Percentiles rank a stretch among this genome's conserved stretches.
Evolutionary conservation across 2,797 vertebrate species (phyloP).

Genomic region (Chelidonichthys spinosus): DNA sequence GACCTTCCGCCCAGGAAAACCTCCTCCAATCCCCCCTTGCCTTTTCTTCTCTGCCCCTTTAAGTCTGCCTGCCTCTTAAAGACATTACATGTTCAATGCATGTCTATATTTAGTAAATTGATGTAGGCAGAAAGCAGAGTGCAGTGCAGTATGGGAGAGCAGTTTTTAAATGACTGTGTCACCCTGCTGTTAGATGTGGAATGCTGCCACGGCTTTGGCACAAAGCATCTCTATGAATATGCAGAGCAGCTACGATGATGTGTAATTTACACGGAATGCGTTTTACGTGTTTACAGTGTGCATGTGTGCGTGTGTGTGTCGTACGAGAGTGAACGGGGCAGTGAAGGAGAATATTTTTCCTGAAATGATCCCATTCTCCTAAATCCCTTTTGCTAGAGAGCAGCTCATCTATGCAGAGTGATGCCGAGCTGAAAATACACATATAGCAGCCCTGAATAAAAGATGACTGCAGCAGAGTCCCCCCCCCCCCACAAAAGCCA

Average conservation of each 20-base stretch:
- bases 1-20: slow-evolving; percentile 11
- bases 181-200: slow-evolving; percentile 67
- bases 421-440: slow-evolving; percentile 66
- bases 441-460: slow-evolving; percentile 69
- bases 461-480: slow-evolving; percentile 60
- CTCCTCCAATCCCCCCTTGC: slow-evolving; percentile 10
- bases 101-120: slow-evolving; percentile 61
- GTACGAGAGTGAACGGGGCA: slow-evolving; percentile 33
- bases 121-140: slow-evolving; percentile 50
- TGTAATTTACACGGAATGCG: slow-evolving; percentile 55
- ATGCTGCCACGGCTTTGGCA: slow-evolving; percentile 65
- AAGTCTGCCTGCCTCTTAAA: slow-evolving; percentile 42
- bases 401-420: slow-evolving; percentile 60
- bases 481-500: slow-evolving; percentile 47
- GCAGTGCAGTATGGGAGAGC: slow-evolving; percentile 42
- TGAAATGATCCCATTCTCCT: slow-evolving; percentile 64
- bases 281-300: slow-evolving; percentile 5
- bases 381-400: slow-evolving; percentile 57
- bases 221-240: slow-evolving; percentile 63
- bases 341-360: slow-evolving; percentile 43
- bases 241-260: slow-evolving; percentile 56
- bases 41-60: slow-evolving; percentile 14
- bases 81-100: slow-evolving; percentile 55
- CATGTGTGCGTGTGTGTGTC: slow-evolving; percentile 23
- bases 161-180: slow-evolving; percentile 70